Base-by-base conservation (phyloP, 2,888 invertebrate species). In the Microctonus aethiopoides region DNA sequence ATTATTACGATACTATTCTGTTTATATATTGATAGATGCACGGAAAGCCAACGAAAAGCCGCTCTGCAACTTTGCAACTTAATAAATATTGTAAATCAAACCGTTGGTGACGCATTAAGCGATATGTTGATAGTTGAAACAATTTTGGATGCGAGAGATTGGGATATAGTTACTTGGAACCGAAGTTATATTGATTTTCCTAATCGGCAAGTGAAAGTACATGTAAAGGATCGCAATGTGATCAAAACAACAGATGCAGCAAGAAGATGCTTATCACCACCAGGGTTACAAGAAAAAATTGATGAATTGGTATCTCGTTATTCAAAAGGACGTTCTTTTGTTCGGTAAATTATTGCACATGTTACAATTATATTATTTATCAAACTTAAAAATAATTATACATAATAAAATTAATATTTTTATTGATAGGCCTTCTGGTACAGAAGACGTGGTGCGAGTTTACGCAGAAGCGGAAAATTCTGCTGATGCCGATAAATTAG, bases 51-150 rank as follows among this genome's bases (percentile, higher is more conserved):
- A 61, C 75, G 70, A 65, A 10, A 52, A 61, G 91, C 93, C 1
- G 93, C 93, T 0, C 87, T 88, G 39, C 89, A 90, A 24, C 87
- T 98, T 10, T 84, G 90, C 2, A 88, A 90, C 76, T 88, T 95
- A 66, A 93, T 96, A 72, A 93, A 96, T 85, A 89, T 98, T 79
- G 95, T 96, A 13, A 98, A 98, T 86, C 96, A 97, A 87, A 93
- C 95, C 0, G 96, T 99, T 0, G 99, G 99, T 0, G 99, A 99
- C 88, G 99, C 99, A 2, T 92, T 99, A 66, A 97, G 98, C 0
- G 99, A 99, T 83, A 90, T 99, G 91, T 89, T 99, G 70, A 86
- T 98, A 5, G 97, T 99, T 0, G 99, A 99, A 87, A 92, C 94
- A 0, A 93, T 98, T 63, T 89, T 99, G 26, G 91, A 93, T 78